Conservation (phyloP, 2,113 vertebrate species). For the Cyanoderma ruficeps region DNA sequence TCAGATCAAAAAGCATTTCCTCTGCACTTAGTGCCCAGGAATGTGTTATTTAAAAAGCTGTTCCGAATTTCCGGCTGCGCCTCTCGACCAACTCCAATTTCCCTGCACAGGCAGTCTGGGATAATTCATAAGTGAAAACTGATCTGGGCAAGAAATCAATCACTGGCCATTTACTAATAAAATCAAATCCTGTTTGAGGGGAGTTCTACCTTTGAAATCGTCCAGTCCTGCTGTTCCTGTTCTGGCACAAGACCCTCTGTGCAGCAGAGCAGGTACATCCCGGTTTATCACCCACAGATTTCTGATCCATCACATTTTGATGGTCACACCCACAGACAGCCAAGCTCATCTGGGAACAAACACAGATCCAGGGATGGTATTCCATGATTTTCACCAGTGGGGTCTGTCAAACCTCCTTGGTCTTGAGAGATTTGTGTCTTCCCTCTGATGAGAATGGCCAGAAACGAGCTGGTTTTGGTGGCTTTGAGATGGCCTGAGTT, state of each 20-base stretch:
- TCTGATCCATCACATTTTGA: no score
- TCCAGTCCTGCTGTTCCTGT: not conserved
- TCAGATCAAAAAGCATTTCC: not conserved
- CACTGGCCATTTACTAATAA: not conserved
- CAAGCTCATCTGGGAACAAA: not conserved
- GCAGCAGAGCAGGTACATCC: not conserved
- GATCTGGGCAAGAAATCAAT: not conserved
- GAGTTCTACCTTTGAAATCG: not conserved
- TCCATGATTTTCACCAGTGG: accelerated
- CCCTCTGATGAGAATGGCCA: accelerated
- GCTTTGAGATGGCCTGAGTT: not conserved
- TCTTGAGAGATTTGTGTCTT: accelerated
- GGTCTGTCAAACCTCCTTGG: not conserved
- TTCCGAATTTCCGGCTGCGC: not conserved
- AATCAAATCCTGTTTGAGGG: not conserved
- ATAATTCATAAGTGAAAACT: not conserved
- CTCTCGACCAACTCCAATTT: not conserved
- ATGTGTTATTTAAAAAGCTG: not conserved
- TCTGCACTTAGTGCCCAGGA: not conserved
- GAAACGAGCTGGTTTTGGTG: accelerated
- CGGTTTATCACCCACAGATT: not conserved
- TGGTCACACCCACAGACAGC: not conserved
- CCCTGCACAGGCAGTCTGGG: not conserved
- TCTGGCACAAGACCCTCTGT: not conserved
- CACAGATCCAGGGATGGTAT: not conserved